Evolutionary conservation across 2,113 vertebrate species (phyloP), one percentile per base, ranked within the genome.

Genomic region (Malurus cyaneus): DNA sequence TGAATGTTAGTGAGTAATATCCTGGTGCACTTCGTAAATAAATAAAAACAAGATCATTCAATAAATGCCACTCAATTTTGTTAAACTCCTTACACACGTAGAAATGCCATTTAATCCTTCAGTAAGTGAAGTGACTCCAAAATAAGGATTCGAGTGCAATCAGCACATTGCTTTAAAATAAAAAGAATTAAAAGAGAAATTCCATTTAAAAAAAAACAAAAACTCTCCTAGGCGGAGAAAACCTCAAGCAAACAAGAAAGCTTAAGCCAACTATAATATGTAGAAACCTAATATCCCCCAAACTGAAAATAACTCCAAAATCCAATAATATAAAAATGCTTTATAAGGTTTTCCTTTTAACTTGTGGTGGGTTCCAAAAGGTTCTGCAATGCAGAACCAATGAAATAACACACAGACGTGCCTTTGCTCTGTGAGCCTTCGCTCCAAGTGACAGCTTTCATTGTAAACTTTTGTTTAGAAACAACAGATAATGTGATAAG

Each of bases 41-140:
- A 98, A 97, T 97, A 97, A 97, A 96, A 97, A 85, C 81, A 97
- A 97, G 96, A 96, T 97, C 96, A 96, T 97, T 90, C 96, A 96
- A 94, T 96, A 97, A 98, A 95, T 97, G 86, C 91, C 92, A 94
- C 94, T 96, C 90, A 89, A 56, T 97, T 96, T 97, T 97, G 90
- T 96, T 96, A 90, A 96, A 94, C 89, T 79, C 83, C 94, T 96
- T 95, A 96, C 95, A 96, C 93, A 97, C 74, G 73, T 91, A 90
- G 86, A 94, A 95, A 97, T 95, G 88, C 74, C 86, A 94, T 96
- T 95, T 92, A 97, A 97, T 95, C 79, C 79, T 94, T 85, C 46
- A 89, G 44, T 89, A 97, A 97, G 64, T 65, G 92, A 97, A 97
- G 80, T 26, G 57, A 88, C 93, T 96, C 86, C 83, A 97, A 97